phyloP scores from a whole-genome alignment of 2,888 invertebrate genomes.

The Boloria euphrosyne region DNA sequence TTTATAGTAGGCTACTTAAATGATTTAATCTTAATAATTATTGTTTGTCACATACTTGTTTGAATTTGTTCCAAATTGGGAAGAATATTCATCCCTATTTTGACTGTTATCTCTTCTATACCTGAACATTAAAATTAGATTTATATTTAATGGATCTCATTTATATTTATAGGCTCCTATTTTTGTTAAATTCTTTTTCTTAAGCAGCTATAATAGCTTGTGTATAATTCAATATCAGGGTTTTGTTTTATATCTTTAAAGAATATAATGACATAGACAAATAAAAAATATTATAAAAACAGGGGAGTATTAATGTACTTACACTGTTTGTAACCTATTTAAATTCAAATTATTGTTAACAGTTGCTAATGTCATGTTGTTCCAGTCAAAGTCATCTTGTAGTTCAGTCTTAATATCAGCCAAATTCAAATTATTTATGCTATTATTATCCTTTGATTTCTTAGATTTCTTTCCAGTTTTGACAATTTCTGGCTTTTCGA shows the following conservation, averaged over 20 bases:
- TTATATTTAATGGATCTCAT: background rate
- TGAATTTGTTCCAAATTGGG: conserved; percentile 69
- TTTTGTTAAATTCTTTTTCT: too few species aligned
- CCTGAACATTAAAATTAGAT: conserved; percentile 67
- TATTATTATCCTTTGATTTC: conserved; percentile 49
- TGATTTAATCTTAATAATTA: conserved; percentile 51
- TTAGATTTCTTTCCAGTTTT: conserved; percentile 58
- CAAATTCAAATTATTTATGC: conserved; percentile 53
- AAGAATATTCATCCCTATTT: conserved; percentile 71
- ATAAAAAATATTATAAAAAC: conserved; percentile 6
- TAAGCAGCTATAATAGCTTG: too few species aligned
- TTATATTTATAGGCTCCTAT: too few species aligned
- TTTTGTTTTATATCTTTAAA: background rate
- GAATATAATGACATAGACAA: background rate
- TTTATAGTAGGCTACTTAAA: conserved; percentile 54
- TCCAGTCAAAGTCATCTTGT: conserved; percentile 76
- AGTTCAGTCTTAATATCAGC: conserved; percentile 77
- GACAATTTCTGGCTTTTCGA: conserved; percentile 56
- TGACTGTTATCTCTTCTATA: conserved; percentile 76
- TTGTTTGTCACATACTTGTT: conserved; percentile 73
- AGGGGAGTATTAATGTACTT: conserved; percentile 50
- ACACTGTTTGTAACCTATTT: conserved; percentile 73
- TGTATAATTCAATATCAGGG: too few species aligned
- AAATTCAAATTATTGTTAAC: conserved; percentile 68
- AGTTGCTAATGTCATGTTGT: conserved; percentile 75